phyloP scores from a whole-genome alignment of 2,113 vertebrate species.

The Xenus cinereus region DNA sequence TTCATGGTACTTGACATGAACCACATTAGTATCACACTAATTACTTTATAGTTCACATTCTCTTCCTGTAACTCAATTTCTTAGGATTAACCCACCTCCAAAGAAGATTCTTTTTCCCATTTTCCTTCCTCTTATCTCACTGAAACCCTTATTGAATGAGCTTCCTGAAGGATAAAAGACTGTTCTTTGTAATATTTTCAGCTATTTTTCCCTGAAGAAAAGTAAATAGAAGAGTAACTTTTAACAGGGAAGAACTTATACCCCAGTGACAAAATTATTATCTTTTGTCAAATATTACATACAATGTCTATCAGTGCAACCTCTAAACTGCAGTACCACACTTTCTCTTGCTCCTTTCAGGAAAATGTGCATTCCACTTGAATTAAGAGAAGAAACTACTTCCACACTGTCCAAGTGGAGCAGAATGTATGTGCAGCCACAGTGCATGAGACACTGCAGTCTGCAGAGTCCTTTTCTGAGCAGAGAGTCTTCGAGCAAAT shows the following conservation, averaged over 20 bases:
- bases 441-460: background rate
- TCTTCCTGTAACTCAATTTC: background rate
- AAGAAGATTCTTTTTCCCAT: background rate
- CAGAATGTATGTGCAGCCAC: background rate
- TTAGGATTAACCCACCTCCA: background rate
- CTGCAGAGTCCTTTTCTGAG: background rate
- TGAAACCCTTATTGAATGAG: conserved; percentile 16
- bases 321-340: background rate
- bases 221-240: conserved; percentile 31
- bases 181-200: background rate
- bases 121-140: background rate
- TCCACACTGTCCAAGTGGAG: background rate
- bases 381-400: background rate
- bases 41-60: background rate
- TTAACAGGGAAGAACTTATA: background rate
- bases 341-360: background rate
- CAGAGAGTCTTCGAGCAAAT: background rate
- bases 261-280: background rate
- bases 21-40: conserved; percentile 21
- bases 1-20: conserved; percentile 1
- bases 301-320: background rate
- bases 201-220: background rate
- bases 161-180: background rate
- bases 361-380: background rate
- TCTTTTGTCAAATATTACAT: background rate